Evolutionary conservation across 2,888 invertebrate species (phyloP).

Genomic region (Julus scandinavius): DNA sequence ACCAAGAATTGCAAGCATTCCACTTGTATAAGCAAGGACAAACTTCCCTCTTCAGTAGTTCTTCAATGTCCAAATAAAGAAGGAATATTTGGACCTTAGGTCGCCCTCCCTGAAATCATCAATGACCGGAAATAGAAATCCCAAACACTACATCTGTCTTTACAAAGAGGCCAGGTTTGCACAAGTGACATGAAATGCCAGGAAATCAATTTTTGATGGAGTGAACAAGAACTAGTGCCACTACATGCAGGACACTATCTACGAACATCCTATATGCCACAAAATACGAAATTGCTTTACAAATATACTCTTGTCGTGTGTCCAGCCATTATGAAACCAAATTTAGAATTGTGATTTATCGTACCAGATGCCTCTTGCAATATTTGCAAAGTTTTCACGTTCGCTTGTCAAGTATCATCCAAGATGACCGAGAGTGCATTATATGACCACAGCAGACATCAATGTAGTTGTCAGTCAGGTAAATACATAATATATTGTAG

Average conservation of each 20-base stretch:
- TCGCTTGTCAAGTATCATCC: neutral
- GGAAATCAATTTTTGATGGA: slow-evolving; percentile 43
- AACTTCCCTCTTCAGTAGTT: neutral
- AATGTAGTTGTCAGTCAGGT: neutral
- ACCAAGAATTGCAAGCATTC: neutral
- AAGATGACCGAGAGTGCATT: neutral
- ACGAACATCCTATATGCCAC: neutral
- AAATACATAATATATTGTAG: neutral
- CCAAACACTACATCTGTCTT: neutral
- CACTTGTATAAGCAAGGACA: neutral
- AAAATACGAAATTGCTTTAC: neutral
- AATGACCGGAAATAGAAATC: slow-evolving; percentile 5
- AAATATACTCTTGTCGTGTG: neutral
- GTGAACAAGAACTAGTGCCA: neutral
- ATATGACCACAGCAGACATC: neutral
- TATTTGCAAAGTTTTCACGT: slow-evolving; percentile 14
- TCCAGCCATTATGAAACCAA: neutral
- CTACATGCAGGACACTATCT: neutral
- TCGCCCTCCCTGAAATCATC: neutral
- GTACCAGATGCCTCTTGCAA: neutral
- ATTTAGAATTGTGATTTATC: neutral
- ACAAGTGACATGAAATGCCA: neutral
- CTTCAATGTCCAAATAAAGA: neutral
- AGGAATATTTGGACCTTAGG: neutral
- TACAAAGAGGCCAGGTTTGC: neutral